Evolutionary conservation across 2,888 invertebrate species (phyloP), one percentile per base, ranked within the genome.

Genomic region (Andrena marginata): DNA sequence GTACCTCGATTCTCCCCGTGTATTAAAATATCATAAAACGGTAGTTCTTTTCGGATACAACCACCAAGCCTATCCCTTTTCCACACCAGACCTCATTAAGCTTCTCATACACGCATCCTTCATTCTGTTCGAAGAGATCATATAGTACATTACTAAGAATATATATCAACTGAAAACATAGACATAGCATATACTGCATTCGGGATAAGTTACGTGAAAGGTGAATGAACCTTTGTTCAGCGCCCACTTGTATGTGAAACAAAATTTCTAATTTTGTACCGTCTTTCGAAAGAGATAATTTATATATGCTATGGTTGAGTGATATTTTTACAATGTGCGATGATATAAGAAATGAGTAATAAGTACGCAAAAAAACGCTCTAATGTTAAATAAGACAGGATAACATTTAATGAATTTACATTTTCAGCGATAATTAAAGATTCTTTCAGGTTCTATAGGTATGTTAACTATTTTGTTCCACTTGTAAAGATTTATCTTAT

Each of bases 381-480:
- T 76, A 79, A 74, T 77, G 31, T 59, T 78, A 71, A 82, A 65
- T 83, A 82, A 62, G 77, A 81, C 59, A 85, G 68, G 60, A 82
- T 82, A 85, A 82, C 26, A 42, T 76, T 79, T 86, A 88, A 86
- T 80, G 56, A 86, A 85, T 77, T 88, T 86, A 84, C 89, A 84
- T 89, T 93, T 93, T 90, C 93, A 93, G 93, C 90, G 77, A 89
- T 93, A 93, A 92, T 91, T 82, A 84, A 84, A 76, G 7, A 72
- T 91, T 93, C 87, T 94, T 94, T 91, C 94, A 94, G 94, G 91
- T 92, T 89, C 89, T 90, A 92, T 94, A 94, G 94, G 94, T 94
- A 94, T 93, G 94, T 94, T 94, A 92, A 56, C 91, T 92, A 93
- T 94, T 94, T 94, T 93, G 93, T 93, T 93, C 91, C 91, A 92